Conservation (phyloP, 1,140 invertebrate species). For the Drosophila trapezifrons region DNA sequence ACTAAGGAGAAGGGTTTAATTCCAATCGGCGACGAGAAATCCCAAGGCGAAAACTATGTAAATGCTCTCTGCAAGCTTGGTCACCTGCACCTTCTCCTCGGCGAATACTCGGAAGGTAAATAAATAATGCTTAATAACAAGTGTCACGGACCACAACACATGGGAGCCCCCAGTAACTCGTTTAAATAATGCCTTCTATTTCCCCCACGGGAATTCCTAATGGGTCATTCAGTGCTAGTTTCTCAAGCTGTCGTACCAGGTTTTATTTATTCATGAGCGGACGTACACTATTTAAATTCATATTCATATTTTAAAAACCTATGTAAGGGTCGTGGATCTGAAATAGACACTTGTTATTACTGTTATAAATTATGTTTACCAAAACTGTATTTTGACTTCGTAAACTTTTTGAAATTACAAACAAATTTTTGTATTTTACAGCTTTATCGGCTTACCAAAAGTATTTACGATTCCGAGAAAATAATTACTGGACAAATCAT, state of each 20-base stretch:
- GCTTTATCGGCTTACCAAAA: constrained; percentile 98
- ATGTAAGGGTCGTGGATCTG: too few species aligned
- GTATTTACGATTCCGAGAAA: constrained; percentile 90
- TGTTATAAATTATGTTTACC: too few species aligned
- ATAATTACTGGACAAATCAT: constrained; percentile 95
- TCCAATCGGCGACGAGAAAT: not conserved
- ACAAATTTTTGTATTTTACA: constrained; percentile 80
- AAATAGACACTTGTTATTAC: too few species aligned
- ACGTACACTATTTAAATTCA: too few species aligned
- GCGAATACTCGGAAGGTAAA: constrained; percentile 95
- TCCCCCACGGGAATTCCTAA: not conserved
- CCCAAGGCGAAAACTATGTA: constrained; percentile 6
- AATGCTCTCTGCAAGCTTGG: constrained; percentile 97
- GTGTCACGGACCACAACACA: not conserved
- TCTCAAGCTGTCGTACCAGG: too few species aligned
- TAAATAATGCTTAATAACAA: not conserved
- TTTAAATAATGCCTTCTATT: too few species aligned
- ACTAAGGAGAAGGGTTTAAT: not conserved
- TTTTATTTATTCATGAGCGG: too few species aligned
- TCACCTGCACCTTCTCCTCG: constrained; percentile 95
- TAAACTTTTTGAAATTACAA: not conserved
- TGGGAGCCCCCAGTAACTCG: too few species aligned
- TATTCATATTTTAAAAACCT: too few species aligned
- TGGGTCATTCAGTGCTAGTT: too few species aligned
- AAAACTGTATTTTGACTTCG: too few species aligned